Evolutionary conservation across 2,888 invertebrate genomes (phyloP).

Genomic region (Herminia tarsipennalis): DNA sequence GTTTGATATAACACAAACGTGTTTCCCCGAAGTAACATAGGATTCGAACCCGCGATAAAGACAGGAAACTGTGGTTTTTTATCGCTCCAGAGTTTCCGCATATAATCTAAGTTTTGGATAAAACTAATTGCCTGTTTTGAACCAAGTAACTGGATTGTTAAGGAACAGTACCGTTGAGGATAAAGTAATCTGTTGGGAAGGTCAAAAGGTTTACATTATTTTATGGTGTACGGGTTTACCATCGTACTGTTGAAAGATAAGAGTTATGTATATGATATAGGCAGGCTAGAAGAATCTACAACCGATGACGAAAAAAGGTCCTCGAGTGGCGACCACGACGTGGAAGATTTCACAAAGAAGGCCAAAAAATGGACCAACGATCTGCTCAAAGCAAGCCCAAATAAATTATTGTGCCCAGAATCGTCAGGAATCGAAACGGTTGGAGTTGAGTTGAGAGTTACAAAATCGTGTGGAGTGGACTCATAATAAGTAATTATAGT

Average conservation of each 20-base stretch:
- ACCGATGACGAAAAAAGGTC: too few species aligned
- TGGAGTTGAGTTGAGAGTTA: too few species aligned
- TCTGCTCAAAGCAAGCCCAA: too few species aligned
- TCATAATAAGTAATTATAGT: too few species aligned
- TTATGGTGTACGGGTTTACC: neutral
- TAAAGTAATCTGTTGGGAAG: constrained; percentile 4
- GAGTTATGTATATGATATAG: neutral
- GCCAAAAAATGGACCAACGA: too few species aligned
- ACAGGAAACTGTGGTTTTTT: constrained; percentile 44
- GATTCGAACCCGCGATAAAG: constrained; percentile 28
- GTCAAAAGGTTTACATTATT: constrained; percentile 1
- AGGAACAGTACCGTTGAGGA: constrained; percentile 17
- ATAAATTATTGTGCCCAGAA: too few species aligned
- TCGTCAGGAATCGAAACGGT: too few species aligned
- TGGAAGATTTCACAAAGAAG: too few species aligned
- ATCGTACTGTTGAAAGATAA: neutral
- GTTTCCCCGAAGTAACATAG: constrained; percentile 30
- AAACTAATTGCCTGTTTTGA: constrained; percentile 41
- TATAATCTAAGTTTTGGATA: constrained; percentile 34
- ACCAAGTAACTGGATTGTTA: constrained; percentile 31
- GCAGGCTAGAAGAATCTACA: neutral
- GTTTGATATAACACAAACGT: constrained; percentile 17
- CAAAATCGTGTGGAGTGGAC: too few species aligned
- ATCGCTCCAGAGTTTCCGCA: constrained; percentile 33
- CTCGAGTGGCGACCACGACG: too few species aligned